These are phyloP conservation scores for Patella depressa DNA, from an alignment of 2,888 invertebrate species.

Conservation along the genomic window DNA sequence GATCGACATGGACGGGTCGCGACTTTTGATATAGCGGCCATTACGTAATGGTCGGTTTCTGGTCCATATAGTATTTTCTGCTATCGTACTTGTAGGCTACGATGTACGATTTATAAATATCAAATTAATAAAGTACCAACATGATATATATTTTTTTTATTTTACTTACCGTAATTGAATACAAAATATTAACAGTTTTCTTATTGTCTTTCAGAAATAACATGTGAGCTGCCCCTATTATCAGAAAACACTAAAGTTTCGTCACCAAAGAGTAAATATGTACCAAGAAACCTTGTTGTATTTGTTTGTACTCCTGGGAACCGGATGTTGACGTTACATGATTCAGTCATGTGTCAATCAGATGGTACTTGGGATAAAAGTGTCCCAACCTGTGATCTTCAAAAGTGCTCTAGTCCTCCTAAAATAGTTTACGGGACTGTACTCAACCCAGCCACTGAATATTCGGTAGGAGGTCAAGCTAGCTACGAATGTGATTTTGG, in stretches of 20 bases:
- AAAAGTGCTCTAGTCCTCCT: conserved; percentile 53
- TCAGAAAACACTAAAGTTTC: conserved; percentile 48
- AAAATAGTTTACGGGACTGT: conserved; percentile 57
- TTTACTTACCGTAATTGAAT: no score
- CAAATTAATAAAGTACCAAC: no score
- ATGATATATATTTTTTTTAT: no score
- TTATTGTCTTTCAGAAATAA: conserved; percentile 47
- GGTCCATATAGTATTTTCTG: no score
- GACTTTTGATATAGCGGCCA: no score
- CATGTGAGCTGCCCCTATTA: conserved; percentile 49
- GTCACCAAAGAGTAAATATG: conserved; percentile 31
- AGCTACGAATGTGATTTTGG: conserved; percentile 52
- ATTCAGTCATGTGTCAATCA: conserved; percentile 49
- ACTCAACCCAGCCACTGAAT: conserved; percentile 35
- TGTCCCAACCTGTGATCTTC: conserved; percentile 58
- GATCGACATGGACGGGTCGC: no score
- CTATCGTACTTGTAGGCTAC: no score
- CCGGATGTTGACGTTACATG: conserved; percentile 47
- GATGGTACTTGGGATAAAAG: conserved; percentile 61
- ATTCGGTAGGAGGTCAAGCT: conserved; percentile 49
- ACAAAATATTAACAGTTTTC: no score
- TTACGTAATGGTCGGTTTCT: no score
- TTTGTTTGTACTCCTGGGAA: conserved; percentile 55
- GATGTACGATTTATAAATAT: no score
- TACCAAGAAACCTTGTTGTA: conserved; percentile 38